Evolutionary conservation across 2,888 invertebrate species (phyloP).

Genomic region (Dromius quadrimaculatus): DNA sequence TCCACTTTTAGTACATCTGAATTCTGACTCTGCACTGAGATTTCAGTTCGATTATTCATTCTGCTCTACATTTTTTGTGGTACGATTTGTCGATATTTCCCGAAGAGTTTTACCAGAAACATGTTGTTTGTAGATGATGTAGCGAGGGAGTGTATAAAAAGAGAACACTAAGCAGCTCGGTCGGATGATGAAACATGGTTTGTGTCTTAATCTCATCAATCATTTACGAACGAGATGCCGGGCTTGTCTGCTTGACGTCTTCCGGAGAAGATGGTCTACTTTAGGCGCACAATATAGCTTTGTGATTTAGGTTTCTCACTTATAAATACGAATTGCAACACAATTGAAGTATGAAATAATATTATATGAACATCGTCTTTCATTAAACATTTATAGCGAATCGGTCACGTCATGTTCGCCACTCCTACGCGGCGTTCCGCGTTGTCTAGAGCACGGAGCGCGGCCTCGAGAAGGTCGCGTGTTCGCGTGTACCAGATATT

Average conservation of each 20-base stretch:
- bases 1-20: no score
- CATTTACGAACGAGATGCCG: conserved; percentile 58
- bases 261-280: no score
- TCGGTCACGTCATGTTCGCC: conserved; percentile 21
- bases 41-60: no score
- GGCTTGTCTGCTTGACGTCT: no score
- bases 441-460: conserved; percentile 13
- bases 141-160: conserved; percentile 19
- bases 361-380: no score
- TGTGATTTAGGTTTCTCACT: no score
- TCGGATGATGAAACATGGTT: conserved; percentile 65
- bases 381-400: conserved; percentile 1
- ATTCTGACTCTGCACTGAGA: no score
- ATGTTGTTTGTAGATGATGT: conserved; percentile 31
- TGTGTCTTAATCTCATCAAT: conserved; percentile 67
- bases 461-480: conserved; percentile 33
- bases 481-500: no score
- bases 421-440: conserved; percentile 23
- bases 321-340: no score
- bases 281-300: no score
- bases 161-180: conserved; percentile 15
- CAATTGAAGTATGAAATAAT: no score
- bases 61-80: neutral
- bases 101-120: conserved; percentile 8
- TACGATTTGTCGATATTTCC: neutral